Evolutionary conservation across 2,797 vertebrate genomes (phyloP), one percentile per base, ranked within the genome.

Genomic region (Lateolabrax maculatus): DNA sequence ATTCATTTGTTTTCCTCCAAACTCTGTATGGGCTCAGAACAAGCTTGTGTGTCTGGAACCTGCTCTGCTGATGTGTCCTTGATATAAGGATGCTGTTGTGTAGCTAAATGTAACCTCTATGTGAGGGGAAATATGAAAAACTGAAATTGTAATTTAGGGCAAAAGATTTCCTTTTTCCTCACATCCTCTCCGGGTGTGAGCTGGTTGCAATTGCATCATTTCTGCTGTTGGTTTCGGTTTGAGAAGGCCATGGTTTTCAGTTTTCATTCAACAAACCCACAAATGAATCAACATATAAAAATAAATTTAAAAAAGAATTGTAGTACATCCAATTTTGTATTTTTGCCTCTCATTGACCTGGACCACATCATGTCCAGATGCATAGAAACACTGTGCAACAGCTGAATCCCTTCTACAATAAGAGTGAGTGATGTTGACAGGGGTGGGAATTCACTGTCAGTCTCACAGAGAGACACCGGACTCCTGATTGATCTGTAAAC

Each of bases 391-490:
- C 27, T 44, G 43, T 12, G 44, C 44, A 16, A 19, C 15, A 18
- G 29, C 29, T 72, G 34, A 52, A 41, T 51, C 31, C 0, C 6
- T 9, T 43, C 21, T 4, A 25, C 16, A 16, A 2, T n/a, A n/a
- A 49, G 23, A 57, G 31, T 6, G 39, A 44, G 60, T 44, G 39
- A 36, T 23, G 62, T 29, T 31, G 39, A 31, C 34, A 19, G 27
- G 2, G 19, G 21, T 53, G 46, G 48, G 43, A 48, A 56, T 52
- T 62, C 70, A 62, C 55, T n/a, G 37, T 52, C 48, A 36, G 49
- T 25, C 48, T 72, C 70, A 62, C 46, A 37, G 63, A 66, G 64
- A 52, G 18, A 62, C 29, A 15, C 57, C 18, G 3, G 8, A 23
- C 31, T 27, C 15, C 56, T 51, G 56, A 60, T 51, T 51, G 34